Evolutionary conservation across 2,797 vertebrate genomes (phyloP), one percentile per base, ranked within the genome.

Genomic region (Coregonus suidteri): DNA sequence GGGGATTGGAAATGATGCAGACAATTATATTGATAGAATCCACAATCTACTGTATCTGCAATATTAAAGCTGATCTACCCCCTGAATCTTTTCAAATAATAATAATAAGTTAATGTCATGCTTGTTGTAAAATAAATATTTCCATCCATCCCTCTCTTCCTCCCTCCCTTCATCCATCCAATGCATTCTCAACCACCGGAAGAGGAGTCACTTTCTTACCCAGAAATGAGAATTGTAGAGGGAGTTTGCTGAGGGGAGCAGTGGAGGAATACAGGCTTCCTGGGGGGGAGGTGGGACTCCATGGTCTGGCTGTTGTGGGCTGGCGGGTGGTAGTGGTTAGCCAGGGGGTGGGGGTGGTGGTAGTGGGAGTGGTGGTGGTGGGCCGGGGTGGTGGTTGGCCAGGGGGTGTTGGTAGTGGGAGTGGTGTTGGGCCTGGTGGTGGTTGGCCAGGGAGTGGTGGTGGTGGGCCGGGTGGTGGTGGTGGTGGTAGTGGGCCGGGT

Each of bases 151-250:
- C 37, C 35, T 35, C 35, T 4, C 35, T 35, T 4, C 4, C 35
- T 35, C 4, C 35, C 35, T 35, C 35, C 35, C 20, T 18, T 15
- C 53, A 16, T 54, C 53, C 53, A 14, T 35, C 35, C 35, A 35
- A 35, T 65, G 9, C 25, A 31, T 65, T 5, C 20, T 35, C 35
- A 11, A 20, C 11, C n/a, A 25, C n/a, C 3, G 30, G n/a, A 25
- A 51, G 35, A 11, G 13, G 6, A 71, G 31, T 41, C 30, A 37
- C 34, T 41, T 3, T 31, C 62, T 88, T 59, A 91, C 91, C 89
- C 3, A 87, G 82, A 15, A 92, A 3, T 52, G 82, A 74, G 53
- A 92, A 92, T 0, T 92, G 91, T 62, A 91, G 34, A n/a, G 91
- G 90, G 1, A 90, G 79, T 85, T 81, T 85, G 75, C 91, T 91